These are phyloP conservation scores for Pampusana beccarii DNA, from an alignment of 2,113 vertebrate genomes.

Conservation along the genomic window DNA sequence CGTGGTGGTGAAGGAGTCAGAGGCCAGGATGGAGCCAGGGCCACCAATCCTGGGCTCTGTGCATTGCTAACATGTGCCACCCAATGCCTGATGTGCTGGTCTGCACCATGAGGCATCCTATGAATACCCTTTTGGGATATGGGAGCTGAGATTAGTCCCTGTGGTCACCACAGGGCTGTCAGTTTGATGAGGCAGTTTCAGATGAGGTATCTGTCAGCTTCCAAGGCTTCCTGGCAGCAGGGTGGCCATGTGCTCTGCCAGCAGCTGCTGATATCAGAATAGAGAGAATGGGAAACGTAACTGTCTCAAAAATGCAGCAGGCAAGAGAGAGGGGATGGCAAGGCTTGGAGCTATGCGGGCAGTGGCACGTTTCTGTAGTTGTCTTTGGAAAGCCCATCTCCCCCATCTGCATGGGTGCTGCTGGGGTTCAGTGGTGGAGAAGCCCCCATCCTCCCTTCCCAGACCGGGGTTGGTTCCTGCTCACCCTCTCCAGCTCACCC, in stretches of 20 bases:
- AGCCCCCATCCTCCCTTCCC: neutral
- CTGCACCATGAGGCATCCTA: neutral
- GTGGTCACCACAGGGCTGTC: neutral
- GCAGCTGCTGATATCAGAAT: neutral
- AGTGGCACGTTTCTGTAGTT: neutral
- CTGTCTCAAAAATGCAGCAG: neutral
- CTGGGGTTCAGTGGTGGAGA: neutral
- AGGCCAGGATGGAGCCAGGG: neutral
- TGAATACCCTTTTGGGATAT: neutral
- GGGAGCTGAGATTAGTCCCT: neutral
- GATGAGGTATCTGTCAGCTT: neutral
- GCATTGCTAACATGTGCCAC: neutral
- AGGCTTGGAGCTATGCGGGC: neutral
- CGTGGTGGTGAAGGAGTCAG: neutral
- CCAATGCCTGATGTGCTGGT: neutral
- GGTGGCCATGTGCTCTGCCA: neutral
- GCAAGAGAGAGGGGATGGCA: neutral
- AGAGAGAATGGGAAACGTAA: neutral
- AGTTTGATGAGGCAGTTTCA: neutral
- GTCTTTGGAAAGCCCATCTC: neutral
- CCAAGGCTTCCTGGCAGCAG: neutral
- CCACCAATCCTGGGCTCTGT: neutral
- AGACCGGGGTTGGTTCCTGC: neutral
- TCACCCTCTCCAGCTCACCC: neutral
- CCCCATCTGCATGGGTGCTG: neutral